Evolutionary conservation across 2,797 vertebrate species (phyloP).

Genomic region (Hemitrygon akajei): DNA sequence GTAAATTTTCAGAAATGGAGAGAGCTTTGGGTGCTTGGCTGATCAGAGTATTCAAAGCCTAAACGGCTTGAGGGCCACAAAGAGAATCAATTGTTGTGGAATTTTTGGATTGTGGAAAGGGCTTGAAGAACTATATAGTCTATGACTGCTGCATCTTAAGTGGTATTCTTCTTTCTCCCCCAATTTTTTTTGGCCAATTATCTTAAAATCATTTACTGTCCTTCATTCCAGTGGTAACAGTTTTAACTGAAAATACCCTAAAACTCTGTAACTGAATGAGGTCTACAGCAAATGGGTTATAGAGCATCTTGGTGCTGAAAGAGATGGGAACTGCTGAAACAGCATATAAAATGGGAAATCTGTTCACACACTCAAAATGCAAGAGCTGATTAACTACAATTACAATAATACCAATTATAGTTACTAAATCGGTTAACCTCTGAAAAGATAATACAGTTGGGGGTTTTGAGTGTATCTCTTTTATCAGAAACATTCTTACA

Average conservation of each 20-base stretch:
- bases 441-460: too few relatives aligned
- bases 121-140: not conserved
- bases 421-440: too few relatives aligned
- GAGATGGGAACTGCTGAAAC: not conserved
- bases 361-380: too few relatives aligned
- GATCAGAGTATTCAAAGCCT: not conserved
- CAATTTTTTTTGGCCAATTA: not conserved
- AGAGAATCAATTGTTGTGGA: not conserved
- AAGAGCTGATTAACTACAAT: too few relatives aligned
- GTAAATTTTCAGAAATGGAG: too few relatives aligned
- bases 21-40: not conserved
- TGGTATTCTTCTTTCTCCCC: not conserved
- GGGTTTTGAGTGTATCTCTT: too few relatives aligned
- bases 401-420: too few relatives aligned
- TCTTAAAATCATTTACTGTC: not conserved
- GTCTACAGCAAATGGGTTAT: not conserved
- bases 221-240: not conserved
- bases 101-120: not conserved
- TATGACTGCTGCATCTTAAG: not conserved
- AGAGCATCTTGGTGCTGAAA: not conserved
- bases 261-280: not conserved
- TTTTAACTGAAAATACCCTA: not conserved
- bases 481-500: too few relatives aligned
- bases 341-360: too few relatives aligned
- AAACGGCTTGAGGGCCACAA: not conserved